Evolutionary conservation across 2,888 invertebrate genomes (phyloP), one percentile per base, ranked within the genome.

Genomic region (Drosophila robusta): DNA sequence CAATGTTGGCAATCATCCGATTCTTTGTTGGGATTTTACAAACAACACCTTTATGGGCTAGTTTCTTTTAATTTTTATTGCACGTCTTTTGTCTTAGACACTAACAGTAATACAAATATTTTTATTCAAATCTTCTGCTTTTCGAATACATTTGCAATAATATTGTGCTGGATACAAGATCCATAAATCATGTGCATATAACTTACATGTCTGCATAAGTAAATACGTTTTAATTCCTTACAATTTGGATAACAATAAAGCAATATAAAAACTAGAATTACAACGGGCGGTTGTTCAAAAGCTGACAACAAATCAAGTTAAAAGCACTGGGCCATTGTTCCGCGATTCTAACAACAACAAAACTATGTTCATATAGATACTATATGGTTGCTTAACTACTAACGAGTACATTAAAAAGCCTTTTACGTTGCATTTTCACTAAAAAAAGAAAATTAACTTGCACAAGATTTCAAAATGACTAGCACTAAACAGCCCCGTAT

Each of bases 161-260:
- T 50, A 46, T 36, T 58, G 32, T 65, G 39, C 34, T 34, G 32
- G 47, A 49, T 68, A 0, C 24, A 7, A 16, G 11, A 6, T 18
- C 18, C 39, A 14, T 41, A 39, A 7, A 39, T 16, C 16, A 16
- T 16, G 7, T 39, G n/a, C 38, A n/a, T 38, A 9, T 38, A 8
- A 38, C 7, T n/a, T 50, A 36, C 9, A 44, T 39, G 16, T 5
- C 16, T 16, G 26, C 26, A 4, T 29, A 34, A 24, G 14, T 50
- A 34, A 58, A 24, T 66, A 46, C 71, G 46, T 66, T 61, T 61
- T 41, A 55, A 72, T 67, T 77, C 67, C 57, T 66, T 75, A 75
- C 70, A 73, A 80, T 70, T 84, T 74, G 51, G 44, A 79, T 85
- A 88, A 85, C 87, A 88, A 88, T 83, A 65, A 75, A 75, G 83